A percentile compares a stretch with the other conserved stretches of the same genome.
phyloP scores from a whole-genome alignment of 2,888 invertebrate species.

The Volucella inanis region DNA sequence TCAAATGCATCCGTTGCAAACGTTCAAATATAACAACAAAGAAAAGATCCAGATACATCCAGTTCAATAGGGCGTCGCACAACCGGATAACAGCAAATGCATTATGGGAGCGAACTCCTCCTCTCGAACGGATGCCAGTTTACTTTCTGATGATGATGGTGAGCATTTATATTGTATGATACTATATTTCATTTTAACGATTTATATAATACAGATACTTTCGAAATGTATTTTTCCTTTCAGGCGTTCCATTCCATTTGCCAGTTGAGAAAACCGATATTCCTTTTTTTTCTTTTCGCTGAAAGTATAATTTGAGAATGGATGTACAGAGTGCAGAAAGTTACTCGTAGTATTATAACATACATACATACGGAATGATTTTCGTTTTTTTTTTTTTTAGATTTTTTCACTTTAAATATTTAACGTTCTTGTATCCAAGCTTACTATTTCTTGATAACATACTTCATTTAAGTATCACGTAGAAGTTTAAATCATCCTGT shows the following conservation, averaged over 20 bases:
- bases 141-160: slow-evolving; percentile 83
- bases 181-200: slow-evolving; percentile 25
- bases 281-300: background rate
- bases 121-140: slow-evolving; percentile 81
- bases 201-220: slow-evolving; percentile 1
- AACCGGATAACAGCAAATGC: slow-evolving; percentile 63
- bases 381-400: no score
- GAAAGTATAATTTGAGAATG: no score
- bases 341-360: no score
- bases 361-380: no score
- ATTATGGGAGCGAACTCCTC: slow-evolving; percentile 82
- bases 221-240: background rate
- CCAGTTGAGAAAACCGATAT: background rate
- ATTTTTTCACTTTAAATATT: no score
- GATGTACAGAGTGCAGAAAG: no score
- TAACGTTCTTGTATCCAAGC: no score
- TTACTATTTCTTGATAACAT: no score
- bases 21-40: slow-evolving; percentile 33
- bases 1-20: slow-evolving; percentile 25
- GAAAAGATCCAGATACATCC: background rate
- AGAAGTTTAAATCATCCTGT: no score
- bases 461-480: no score
- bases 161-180: slow-evolving; percentile 73
- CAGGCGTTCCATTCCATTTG: background rate
- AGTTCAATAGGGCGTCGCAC: slow-evolving; percentile 38